These are phyloP conservation scores for Microtus oregoni DNA, from an alignment of 2,113 vertebrate species.

Conservation along the genomic window DNA sequence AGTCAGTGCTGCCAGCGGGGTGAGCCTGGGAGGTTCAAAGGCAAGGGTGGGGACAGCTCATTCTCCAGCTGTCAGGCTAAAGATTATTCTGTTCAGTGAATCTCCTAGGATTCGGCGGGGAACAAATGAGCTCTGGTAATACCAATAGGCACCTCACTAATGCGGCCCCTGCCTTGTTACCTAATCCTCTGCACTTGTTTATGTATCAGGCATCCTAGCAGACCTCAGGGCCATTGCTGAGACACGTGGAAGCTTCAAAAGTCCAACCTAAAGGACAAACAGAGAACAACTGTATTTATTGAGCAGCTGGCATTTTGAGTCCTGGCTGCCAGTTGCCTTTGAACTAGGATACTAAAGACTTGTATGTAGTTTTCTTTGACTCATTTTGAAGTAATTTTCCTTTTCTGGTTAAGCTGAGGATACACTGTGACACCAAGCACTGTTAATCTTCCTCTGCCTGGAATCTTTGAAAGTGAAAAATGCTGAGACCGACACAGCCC, in stretches of 20 bases:
- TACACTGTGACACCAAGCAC: not conserved
- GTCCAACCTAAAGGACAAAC: not conserved
- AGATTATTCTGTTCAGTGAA: not conserved
- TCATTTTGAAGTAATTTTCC: not conserved
- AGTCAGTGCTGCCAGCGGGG: not conserved
- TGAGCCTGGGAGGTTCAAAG: slow-evolving; percentile 10
- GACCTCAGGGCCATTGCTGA: not conserved
- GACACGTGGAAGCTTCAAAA: not conserved
- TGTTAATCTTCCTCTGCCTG: not conserved
- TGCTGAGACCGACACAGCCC: not conserved
- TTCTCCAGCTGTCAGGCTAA: not conserved
- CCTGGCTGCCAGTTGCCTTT: not conserved
- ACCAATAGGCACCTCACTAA: no score
- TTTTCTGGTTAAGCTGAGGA: not conserved
- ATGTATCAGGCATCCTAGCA: not conserved
- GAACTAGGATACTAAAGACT: not conserved
- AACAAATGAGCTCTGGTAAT: not conserved
- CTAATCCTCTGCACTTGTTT: not conserved
- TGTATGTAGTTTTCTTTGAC: not conserved
- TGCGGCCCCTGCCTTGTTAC: fast-evolving
- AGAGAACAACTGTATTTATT: not conserved
- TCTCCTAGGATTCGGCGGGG: not conserved
- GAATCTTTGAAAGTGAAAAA: not conserved
- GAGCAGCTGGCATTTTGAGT: not conserved
- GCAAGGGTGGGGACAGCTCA: not conserved